Evolutionary conservation across 2,888 invertebrate species (phyloP), one percentile per base, ranked within the genome.

Genomic region (Subacronicta megacephala): DNA sequence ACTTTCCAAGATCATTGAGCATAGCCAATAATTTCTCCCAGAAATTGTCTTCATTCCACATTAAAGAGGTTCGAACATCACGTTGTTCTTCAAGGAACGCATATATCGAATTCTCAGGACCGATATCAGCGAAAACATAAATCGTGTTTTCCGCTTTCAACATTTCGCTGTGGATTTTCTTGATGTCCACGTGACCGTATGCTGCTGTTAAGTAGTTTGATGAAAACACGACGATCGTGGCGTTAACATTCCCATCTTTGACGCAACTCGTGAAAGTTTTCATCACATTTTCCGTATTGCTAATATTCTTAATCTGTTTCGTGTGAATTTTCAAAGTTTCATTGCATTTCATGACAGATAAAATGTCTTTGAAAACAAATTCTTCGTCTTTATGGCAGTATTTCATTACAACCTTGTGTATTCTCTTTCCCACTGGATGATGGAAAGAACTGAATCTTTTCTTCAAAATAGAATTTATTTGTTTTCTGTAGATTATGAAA

Each of bases 81-180:
- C 93, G 85, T 55, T 92, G 90, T 68, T 90, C 89, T 74, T 91
- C 91, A 55, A 93, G 75, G 75, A 92, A 93, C 33, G 90, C 87
- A 72, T 90, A 92, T 66, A 93, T 86, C 55, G 92, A 93, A 81
- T 93, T 90, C 63, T 93, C 92, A 9, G 89, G 84, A 13, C 89
- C 92, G 47, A 87, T 84, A 78, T 93, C 93, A 16, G 82, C 84
- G 62, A 92, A 93, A 61, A 93, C 73, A 65, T 89, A 92, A 71
- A 93, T 76, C 17, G 90, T 89, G 44, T 91, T 85, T 70, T 82
- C 84, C 41, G 86, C 82, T 67, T 88, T 89, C 61, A 87, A 78
- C 90, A 93, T 91, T 79, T 90, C 87, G 16, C 84, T 87, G 35
- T 87, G 88, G 70, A 93, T 93, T 81, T 89, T 90, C 78, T 89